Evolutionary conservation across 2,888 invertebrate genomes (phyloP), one percentile per base, ranked within the genome.

Genomic region (Eumerus sabulonum): DNA sequence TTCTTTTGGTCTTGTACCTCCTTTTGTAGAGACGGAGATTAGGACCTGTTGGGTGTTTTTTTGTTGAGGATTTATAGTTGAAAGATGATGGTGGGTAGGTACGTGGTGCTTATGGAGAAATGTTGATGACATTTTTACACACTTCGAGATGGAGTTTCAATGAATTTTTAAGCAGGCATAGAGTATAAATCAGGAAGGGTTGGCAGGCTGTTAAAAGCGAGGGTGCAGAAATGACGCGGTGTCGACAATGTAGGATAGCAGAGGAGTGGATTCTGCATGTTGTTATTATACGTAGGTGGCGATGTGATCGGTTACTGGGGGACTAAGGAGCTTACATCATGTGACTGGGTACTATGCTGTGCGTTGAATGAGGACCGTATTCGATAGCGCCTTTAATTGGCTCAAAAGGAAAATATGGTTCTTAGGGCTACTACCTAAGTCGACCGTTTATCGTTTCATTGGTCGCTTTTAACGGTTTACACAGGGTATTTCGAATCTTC

Each of bases 91-190:
- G 16, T 14, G 57, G 45, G 36, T 14, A 57, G 45, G 36, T 18
- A 57, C 60, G 63, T 68, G 79, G 62, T 54, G 68, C 62, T 72
- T 67, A 48, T 74, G 11, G 63, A 74, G 68, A 79, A 74, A 68
- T 79, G 79, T 70, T 79, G 79, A 79, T 74, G 79, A 79, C 74
- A 74, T 79, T 79, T 79, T 79, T 74, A 73, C 74, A 73, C 73
- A 73, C 77, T 68, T 64, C 54, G 56, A 59, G 44, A 64, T 64
- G 57, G 64, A 64, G 79, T 68, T 74, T 73, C 64, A 74, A 79
- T 79, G 79, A 79, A 79, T 79, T 79, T 74, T 70, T 56, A 74
- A 79, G 68, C 59, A 79, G 79, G 59, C 79, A 40, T 54, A 63
- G 60, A 48, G 35, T 74, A 79, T 79, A 74, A 79, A 79, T 79